Evolutionary conservation across 2,888 invertebrate genomes (phyloP).

Genomic region (Ctena decussata): DNA sequence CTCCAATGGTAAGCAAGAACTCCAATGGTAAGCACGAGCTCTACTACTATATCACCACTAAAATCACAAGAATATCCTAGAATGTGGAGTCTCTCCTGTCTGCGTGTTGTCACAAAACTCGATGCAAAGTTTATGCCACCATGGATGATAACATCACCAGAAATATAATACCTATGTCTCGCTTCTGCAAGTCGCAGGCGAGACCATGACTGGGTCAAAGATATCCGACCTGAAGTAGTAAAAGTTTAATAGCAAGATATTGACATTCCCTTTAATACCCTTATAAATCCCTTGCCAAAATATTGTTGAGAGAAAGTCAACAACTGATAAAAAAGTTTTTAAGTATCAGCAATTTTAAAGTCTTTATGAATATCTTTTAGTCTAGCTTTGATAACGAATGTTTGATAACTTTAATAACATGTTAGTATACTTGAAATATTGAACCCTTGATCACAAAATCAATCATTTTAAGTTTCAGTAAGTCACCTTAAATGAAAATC

Average conservation of each 20-base stretch:
- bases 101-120: no score
- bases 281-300: constrained; percentile 2
- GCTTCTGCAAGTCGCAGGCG: no score
- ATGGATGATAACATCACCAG: no score
- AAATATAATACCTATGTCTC: no score
- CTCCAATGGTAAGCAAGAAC: not conserved
- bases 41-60: no score
- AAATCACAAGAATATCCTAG: no score
- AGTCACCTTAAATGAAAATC: not conserved
- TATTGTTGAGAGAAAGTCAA: constrained; percentile 3
- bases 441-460: not conserved
- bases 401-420: not conserved
- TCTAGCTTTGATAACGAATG: not conserved
- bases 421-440: not conserved
- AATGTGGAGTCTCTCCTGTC: no score
- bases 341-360: not conserved
- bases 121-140: no score
- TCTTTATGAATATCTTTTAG: not conserved
- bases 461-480: not conserved
- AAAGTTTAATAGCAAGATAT: not conserved
- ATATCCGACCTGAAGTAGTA: not conserved
- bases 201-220: not conserved
- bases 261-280: not conserved
- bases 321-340: not conserved
- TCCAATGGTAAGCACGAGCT: no score